Evolutionary conservation across 2,888 invertebrate species (phyloP).

Genomic region (Parelbella ahira): DNA sequence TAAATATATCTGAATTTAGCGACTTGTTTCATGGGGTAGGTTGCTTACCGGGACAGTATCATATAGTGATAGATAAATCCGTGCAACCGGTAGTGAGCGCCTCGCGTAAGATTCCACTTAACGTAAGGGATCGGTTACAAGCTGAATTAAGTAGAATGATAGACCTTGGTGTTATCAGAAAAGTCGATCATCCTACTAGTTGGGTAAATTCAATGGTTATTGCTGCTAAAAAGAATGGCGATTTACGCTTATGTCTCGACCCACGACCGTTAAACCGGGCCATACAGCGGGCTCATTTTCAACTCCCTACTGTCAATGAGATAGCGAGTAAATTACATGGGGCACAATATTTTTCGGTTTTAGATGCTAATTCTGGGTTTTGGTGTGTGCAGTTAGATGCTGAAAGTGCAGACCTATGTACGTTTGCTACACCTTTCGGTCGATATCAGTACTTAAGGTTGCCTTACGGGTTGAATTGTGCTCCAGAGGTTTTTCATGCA

Average conservation of each 20-base stretch:
- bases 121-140: slow-evolving; percentile 14
- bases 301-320: slow-evolving; percentile 2
- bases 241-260: slow-evolving; percentile 27
- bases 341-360: neutral
- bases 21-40: slow-evolving; percentile 10
- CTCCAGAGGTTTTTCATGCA: slow-evolving; percentile 5
- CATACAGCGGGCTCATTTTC: neutral
- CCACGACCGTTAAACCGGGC: slow-evolving; percentile 23
- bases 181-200: slow-evolving; percentile 28
- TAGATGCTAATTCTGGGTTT: neutral
- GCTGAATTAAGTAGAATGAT: slow-evolving; percentile 20
- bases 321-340: neutral
- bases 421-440: slow-evolving; percentile 3
- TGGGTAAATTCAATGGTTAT: slow-evolving; percentile 32
- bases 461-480: slow-evolving; percentile 1
- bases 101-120: slow-evolving; percentile 18
- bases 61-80: slow-evolving; percentile 15
- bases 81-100: slow-evolving; percentile 13
- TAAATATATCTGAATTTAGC: slow-evolving; percentile 1
- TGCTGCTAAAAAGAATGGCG: slow-evolving; percentile 29
- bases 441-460: neutral
- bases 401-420: neutral
- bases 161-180: slow-evolving; percentile 26
- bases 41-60: slow-evolving; percentile 19
- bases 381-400: neutral